These are phyloP conservation scores for Squalus acanthias DNA, from an alignment of 2,797 vertebrate genomes.

Conservation along the genomic window DNA sequence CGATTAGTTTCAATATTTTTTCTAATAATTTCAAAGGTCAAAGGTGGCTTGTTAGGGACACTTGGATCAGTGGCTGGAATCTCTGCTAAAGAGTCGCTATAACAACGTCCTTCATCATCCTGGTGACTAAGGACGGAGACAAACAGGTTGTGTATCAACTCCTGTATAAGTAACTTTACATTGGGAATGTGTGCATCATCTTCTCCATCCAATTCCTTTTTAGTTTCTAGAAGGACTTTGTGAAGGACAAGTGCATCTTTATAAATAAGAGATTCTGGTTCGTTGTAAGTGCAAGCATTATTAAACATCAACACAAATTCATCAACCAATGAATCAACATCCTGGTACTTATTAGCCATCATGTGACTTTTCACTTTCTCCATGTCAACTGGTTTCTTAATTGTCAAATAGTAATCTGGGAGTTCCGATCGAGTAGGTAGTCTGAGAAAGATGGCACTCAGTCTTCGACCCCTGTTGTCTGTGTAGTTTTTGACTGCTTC, in stretches of 20 bases:
- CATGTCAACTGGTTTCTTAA: conserved; percentile 96
- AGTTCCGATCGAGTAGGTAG: conserved; percentile 91
- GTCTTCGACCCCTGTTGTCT: conserved; percentile 86
- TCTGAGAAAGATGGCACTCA: conserved; percentile 94
- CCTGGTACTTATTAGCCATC: conserved; percentile 96
- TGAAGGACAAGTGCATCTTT: conserved; percentile 92
- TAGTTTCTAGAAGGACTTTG: conserved; percentile 84
- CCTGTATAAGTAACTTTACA: conserved; percentile 87
- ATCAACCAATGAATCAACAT: conserved; percentile 92
- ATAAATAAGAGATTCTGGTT: conserved; percentile 94
- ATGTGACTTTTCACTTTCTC: conserved; percentile 95
- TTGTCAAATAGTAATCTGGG: conserved; percentile 93
- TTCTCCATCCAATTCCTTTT: conserved; percentile 86
- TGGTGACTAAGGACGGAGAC: conserved; percentile 95
- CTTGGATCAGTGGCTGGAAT: conserved; percentile 80
- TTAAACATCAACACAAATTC: conserved; percentile 98
- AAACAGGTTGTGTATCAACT: conserved; percentile 93
- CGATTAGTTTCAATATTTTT: conserved; percentile 83
- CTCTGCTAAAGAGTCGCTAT: conserved; percentile 95
- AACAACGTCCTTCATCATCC: conserved; percentile 94
- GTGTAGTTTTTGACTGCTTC: conserved; percentile 96
- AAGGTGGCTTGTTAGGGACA: conserved; percentile 71
- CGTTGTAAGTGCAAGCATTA: conserved; percentile 96
- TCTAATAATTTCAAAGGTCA: conserved; percentile 91
- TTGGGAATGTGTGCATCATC: conserved; percentile 88